Evolutionary conservation across 1,140 invertebrate genomes (phyloP).

Genomic region (Spodoptera frugiperda): DNA sequence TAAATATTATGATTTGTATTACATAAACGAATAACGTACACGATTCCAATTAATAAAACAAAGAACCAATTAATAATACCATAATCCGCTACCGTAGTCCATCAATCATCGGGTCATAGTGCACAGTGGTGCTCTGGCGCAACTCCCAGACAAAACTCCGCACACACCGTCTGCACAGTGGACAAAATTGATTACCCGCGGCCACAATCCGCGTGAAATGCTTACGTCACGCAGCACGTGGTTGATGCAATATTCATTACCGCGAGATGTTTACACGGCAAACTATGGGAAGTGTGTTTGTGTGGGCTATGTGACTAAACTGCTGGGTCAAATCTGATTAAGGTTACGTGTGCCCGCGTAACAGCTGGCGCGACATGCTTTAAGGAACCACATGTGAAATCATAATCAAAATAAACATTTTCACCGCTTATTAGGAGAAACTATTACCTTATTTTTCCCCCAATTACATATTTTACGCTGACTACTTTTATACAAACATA

Average conservation of each 20-base stretch:
- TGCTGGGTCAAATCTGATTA: not conserved
- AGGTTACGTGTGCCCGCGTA: not conserved
- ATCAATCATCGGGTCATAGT: not conserved
- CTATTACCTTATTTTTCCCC: no score
- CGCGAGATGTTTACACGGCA: not conserved
- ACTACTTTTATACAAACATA: not conserved
- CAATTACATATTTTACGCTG: not conserved
- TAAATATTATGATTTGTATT: no score
- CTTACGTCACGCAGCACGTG: constrained; percentile 9
- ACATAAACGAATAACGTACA: not conserved
- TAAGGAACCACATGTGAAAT: not conserved
- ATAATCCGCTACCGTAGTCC: not conserved
- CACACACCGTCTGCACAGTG: constrained; percentile 4
- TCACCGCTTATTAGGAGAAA: no score
- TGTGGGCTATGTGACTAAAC: constrained; percentile 19
- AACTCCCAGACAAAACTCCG: not conserved
- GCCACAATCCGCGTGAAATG: constrained; percentile 13
- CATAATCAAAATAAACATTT: not conserved
- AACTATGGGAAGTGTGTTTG: constrained; percentile 4
- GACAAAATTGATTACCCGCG: constrained; percentile 1
- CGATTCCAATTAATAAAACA: not conserved
- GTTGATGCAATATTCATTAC: constrained; percentile 6
- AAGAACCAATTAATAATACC: not conserved
- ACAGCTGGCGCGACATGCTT: not conserved
- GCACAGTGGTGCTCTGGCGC: not conserved